phyloP scores from a whole-genome alignment of 1,140 invertebrate species.

The Amyelois transitella region DNA sequence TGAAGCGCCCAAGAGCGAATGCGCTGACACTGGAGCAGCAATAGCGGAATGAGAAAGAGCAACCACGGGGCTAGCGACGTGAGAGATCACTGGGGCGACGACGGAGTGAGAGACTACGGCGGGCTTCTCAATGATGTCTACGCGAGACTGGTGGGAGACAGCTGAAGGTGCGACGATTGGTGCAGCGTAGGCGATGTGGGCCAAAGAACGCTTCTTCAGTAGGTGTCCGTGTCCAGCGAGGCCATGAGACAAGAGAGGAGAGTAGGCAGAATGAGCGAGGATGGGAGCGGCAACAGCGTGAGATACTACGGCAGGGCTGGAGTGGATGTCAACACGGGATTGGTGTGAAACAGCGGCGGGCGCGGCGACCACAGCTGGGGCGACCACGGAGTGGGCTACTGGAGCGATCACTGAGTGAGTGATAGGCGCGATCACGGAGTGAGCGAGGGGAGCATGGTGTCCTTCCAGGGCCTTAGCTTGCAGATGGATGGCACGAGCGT shows the following conservation, averaged over 20 bases:
- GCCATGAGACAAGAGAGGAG: constrained; percentile 1
- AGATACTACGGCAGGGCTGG: constrained; percentile 6
- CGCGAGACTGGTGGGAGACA: constrained; percentile 41
- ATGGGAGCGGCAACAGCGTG: constrained; percentile 19
- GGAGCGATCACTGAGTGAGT: constrained; percentile 29
- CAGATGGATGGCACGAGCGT: constrained; percentile 64
- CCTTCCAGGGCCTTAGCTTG: constrained; percentile 58
- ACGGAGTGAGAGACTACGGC: constrained; percentile 42
- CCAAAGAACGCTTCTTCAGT: neutral
- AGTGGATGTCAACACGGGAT: constrained; percentile 7
- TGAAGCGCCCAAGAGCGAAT: constrained; percentile 8
- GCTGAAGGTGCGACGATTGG: constrained; percentile 26
- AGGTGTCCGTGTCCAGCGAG: constrained; percentile 15
- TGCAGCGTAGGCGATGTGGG: constrained; percentile 24
- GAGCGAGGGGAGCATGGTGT: constrained; percentile 20
- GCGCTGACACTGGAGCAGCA: constrained; percentile 19
- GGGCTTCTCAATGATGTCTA: constrained; percentile 44
- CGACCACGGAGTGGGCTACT: constrained; percentile 18
- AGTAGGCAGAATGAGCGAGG: constrained; percentile 24
- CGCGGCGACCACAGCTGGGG: constrained; percentile 26
- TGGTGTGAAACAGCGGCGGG: constrained; percentile 42
- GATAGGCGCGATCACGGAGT: constrained; percentile 12
- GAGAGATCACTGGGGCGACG: constrained; percentile 25
- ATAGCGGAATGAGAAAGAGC: constrained; percentile 33
- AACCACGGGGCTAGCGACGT: neutral